Conservation (phyloP, 1,140 invertebrate genomes). For the Drosophila kurseongensis region DNA sequence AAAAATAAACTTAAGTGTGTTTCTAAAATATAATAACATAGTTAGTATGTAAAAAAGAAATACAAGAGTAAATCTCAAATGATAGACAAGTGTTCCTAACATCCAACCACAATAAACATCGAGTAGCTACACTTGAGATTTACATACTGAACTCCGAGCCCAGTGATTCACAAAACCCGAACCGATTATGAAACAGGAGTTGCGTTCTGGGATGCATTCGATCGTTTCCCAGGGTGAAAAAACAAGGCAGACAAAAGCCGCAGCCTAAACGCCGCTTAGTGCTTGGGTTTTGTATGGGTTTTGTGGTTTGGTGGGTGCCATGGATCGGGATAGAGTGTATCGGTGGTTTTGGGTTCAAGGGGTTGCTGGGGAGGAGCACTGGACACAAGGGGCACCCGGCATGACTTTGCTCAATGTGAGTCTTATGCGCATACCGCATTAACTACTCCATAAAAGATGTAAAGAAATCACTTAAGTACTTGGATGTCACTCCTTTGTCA, state of each 20-base stretch:
- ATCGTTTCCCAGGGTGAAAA: conserved; percentile 31
- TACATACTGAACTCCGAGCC: conserved; percentile 52
- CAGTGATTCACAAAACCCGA: conserved; percentile 11
- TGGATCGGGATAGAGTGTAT: conserved; percentile 44
- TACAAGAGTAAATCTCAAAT: too few species aligned
- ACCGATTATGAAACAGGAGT: conserved; percentile 25
- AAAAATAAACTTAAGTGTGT: too few species aligned
- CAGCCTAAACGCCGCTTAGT: conserved; percentile 78
- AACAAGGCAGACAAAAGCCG: conserved; percentile 38
- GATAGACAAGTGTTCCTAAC: conserved; percentile 5
- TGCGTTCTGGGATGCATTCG: not conserved
- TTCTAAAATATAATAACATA: not conserved
- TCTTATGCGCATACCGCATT: conserved; percentile 71
- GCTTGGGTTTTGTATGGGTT: conserved; percentile 39
- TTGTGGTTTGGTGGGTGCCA: conserved; percentile 55
- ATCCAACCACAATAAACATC: conserved; percentile 17
- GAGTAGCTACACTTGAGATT: conserved; percentile 57
- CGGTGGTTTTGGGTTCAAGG: conserved; percentile 42
- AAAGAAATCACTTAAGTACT: conserved; percentile 83
- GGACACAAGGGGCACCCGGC: conserved; percentile 24
- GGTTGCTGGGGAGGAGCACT: conserved; percentile 15
- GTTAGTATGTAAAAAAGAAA: too few species aligned
- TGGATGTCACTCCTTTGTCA: conserved; percentile 82
- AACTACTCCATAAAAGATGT: conserved; percentile 82
- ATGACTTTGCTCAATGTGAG: conserved; percentile 75